Base-by-base conservation (phyloP, 2,888 invertebrate species). In the Troilus luridus region DNA sequence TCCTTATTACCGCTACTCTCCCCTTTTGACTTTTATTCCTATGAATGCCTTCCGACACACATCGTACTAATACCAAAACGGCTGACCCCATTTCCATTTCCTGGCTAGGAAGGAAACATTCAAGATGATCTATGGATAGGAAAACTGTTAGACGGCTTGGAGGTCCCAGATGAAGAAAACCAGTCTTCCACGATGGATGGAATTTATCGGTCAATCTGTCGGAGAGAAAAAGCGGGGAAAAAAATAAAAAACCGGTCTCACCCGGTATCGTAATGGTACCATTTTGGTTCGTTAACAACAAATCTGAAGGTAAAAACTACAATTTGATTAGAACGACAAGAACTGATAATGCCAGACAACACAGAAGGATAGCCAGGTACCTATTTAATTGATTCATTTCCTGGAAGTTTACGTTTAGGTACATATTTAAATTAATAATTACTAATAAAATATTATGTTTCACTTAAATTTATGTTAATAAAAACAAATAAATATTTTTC, bases 151-250 rank as follows among this genome's bases (percentile, higher is more conserved):
- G 17, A 7, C 41, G 72, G 41, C 72, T 7, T 41, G 27, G 72
- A 77, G 72, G 72, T 41, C 72, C 19, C 56, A 58, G 85, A 56
- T 7, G 85, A 85, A 85, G 85, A 58, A 41, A 85, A 85, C 85
- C 85, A 85, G 85, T 58, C 85, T 54, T 77, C 27, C 7, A 77
- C 56, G 85, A 85, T 54, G 56, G 85, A 58, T 85, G 56, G 58
- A 85, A 85, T 85, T 85, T 85, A 85, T 85, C 85, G 85, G 85
- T 85, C 85, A 85, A 85, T 85, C 85, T 85, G 85, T 85, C n/a
- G 56, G 56, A 85, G 85, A n/a, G n/a, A 56, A 56, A 85, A 85
- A 85, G 19, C 5, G 19, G 27, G 54, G 54, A 81, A 81, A 81
- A 81, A 41, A 81, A 56, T 56, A 56, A 56, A 85, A 85, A 85